Percentiles rank a stretch among this genome's conserved stretches.
Evolutionary conservation across 2,797 vertebrate species (phyloP).

Genomic region (Lepus townsendii): DNA sequence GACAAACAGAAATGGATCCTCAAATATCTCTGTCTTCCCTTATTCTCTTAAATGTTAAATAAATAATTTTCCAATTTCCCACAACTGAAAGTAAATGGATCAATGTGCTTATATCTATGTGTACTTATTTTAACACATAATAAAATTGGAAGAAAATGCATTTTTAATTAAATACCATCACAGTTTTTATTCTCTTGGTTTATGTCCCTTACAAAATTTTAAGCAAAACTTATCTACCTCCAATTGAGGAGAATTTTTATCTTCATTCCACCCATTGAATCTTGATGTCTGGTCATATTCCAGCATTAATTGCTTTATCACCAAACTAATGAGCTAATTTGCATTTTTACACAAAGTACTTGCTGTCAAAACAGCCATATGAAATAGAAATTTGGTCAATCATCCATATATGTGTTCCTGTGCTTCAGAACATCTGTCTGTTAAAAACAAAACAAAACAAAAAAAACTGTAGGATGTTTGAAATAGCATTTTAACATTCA

Average conservation of each 20-base stretch:
- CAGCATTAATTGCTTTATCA: conserved; percentile 83
- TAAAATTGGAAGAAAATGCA: neutral
- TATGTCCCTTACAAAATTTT: conserved; percentile 38
- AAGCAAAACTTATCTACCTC: conserved; percentile 60
- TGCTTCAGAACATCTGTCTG: conserved; percentile 70
- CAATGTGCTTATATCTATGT: neutral
- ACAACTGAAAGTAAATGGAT: neutral
- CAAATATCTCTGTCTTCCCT: neutral
- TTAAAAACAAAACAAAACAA: neutral
- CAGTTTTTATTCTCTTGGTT: neutral
- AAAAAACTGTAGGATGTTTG: neutral
- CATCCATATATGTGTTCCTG: conserved; percentile 42
- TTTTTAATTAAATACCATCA: conserved; percentile 26
- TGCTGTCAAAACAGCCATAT: conserved; percentile 76
- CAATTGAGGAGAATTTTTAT: conserved; percentile 76
- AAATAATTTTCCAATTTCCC: neutral
- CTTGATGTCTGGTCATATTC: conserved; percentile 73
- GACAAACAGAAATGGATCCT: neutral
- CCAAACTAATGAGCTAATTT: conserved; percentile 86
- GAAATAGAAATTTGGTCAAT: conserved; percentile 69
- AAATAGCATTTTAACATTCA: conserved; percentile 47
- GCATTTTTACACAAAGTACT: conserved; percentile 77
- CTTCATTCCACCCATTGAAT: conserved; percentile 80
- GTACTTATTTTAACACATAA: conserved; percentile 17
- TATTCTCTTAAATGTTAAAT: neutral